These are phyloP conservation scores for Galeopterus variegatus DNA, from an alignment of 2,113 vertebrate genomes.

Conservation along the genomic window DNA sequence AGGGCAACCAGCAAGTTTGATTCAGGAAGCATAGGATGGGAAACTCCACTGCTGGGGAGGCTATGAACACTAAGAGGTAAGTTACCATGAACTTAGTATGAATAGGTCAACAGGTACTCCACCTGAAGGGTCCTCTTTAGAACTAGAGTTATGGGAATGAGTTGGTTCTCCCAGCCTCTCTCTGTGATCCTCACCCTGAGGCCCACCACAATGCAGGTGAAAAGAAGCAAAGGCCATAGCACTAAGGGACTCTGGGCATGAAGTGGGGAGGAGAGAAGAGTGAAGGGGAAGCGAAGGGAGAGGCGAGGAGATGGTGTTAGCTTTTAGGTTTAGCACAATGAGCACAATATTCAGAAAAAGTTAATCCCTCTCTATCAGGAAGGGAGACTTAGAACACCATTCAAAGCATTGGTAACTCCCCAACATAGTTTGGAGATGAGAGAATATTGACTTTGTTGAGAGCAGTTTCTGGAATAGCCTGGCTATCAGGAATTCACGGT, in stretches of 20 bases:
- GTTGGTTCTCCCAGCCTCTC: not conserved
- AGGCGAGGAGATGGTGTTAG: not conserved
- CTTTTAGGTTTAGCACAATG: not conserved
- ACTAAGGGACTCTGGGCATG: not conserved
- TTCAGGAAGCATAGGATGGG: conserved; percentile 35
- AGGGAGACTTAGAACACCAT: not conserved
- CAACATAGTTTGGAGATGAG: not conserved
- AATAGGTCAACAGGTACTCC: not conserved
- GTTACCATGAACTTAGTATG: not conserved
- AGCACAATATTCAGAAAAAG: not conserved
- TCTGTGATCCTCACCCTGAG: not conserved
- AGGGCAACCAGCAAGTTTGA: not conserved
- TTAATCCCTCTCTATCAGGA: not conserved
- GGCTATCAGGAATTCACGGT: not conserved
- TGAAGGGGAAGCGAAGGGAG: not conserved
- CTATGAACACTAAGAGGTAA: not conserved
- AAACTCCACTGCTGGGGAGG: not conserved
- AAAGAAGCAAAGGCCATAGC: not conserved
- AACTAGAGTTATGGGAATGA: not conserved
- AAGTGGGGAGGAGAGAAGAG: not conserved
- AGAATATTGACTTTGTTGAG: not conserved
- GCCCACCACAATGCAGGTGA: not conserved
- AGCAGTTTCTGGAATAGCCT: conserved; percentile 28
- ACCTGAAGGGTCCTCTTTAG: not conserved
- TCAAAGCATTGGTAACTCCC: conserved; percentile 29